phyloP scores from a whole-genome alignment of 2,113 vertebrate species.

The Sardina pilchardus region DNA sequence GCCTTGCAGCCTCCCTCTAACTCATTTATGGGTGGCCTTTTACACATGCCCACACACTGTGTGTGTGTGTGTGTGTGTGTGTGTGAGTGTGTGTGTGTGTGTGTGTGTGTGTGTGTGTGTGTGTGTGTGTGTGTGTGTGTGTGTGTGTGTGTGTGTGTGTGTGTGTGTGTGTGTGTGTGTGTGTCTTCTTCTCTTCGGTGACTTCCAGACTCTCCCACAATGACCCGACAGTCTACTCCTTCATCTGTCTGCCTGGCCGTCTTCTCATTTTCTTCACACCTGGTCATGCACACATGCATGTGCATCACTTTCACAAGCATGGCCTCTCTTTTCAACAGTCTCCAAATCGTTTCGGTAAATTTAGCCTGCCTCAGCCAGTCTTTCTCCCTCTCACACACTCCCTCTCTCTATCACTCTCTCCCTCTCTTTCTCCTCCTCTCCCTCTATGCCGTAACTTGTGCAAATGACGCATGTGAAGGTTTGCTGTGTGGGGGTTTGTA shows the following conservation, averaged over 20 bases:
- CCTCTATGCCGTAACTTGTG: not conserved
- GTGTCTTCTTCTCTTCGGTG: not conserved
- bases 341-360: not conserved
- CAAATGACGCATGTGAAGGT: slow-evolving; percentile 10
- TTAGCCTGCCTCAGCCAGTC: not conserved
- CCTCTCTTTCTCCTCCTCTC: no score
- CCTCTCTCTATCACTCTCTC: not conserved
- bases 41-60: no score
- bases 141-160: no score
- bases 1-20: not conserved
- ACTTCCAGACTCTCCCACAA: not conserved
- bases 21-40: not conserved
- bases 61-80: no score
- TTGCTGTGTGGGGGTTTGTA: not conserved
- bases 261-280: not conserved
- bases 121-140: no score
- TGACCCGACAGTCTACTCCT: not conserved
- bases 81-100: no score
- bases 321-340: not conserved
- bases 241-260: not conserved
- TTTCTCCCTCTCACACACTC: not conserved
- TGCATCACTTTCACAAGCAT: not conserved
- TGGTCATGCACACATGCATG: not conserved
- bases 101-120: no score
- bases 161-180: no score